Conservation (phyloP, 1,140 invertebrate genomes). For the Tigriopus japonicus region DNA sequence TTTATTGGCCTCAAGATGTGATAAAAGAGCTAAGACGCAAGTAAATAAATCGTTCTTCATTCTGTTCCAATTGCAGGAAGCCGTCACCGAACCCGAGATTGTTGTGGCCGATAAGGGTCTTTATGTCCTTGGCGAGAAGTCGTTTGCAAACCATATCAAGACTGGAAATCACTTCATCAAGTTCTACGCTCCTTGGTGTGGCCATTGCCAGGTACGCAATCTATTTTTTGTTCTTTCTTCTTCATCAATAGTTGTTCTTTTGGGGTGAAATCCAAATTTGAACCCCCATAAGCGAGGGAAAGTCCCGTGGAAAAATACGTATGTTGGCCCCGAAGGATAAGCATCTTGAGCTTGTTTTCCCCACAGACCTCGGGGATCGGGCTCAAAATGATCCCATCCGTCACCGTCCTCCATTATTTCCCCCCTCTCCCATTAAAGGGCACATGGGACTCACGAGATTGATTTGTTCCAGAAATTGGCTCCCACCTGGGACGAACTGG, state of each 20-base stretch:
- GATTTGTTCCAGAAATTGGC: slow-evolving; percentile 34
- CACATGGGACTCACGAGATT: no score
- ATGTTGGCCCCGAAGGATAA: no score
- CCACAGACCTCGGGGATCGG: neutral
- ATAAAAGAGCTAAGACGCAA: no score
- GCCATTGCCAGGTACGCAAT: slow-evolving; percentile 44
- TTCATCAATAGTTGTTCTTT: no score
- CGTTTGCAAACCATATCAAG: slow-evolving; percentile 41
- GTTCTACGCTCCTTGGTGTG: slow-evolving; percentile 70
- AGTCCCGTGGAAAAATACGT: no score
- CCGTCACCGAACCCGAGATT: slow-evolving; percentile 2
- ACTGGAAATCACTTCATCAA: slow-evolving; percentile 56
- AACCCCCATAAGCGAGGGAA: no score
- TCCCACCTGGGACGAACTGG: slow-evolving; percentile 47
- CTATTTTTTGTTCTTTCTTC: no score
- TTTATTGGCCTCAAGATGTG: no score
- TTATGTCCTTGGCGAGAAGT: slow-evolving; percentile 24
- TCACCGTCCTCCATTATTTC: no score
- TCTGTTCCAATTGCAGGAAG: neutral
- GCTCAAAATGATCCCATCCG: neutral
- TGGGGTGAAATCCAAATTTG: no score
- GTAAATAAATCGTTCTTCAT: no score
- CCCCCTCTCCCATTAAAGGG: no score
- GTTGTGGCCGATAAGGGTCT: slow-evolving; percentile 6
- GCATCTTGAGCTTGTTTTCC: neutral